phyloP scores from a whole-genome alignment of 2,797 vertebrate species.

The Anableps anableps region DNA sequence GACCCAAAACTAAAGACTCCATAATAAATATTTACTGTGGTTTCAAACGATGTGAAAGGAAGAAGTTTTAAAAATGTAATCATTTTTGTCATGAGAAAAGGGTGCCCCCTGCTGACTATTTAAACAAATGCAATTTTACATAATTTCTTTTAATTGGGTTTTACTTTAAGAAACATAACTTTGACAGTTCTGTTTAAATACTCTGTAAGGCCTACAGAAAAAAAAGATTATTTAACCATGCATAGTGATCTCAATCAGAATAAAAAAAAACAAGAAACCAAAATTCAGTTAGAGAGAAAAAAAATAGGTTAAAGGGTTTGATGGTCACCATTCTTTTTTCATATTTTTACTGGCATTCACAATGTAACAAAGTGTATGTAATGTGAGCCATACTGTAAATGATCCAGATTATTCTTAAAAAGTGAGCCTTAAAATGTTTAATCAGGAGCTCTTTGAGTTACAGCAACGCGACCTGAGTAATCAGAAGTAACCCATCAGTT shows the following conservation, averaged over 20 bases:
- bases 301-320: background rate
- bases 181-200: background rate
- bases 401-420: background rate
- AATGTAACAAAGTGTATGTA: background rate
- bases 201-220: background rate
- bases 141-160: background rate
- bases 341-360: background rate
- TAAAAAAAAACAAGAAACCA: background rate
- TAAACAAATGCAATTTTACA: background rate
- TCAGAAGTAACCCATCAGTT: background rate
- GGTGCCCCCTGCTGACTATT: background rate
- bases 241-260: background rate
- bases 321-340: background rate
- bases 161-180: no score
- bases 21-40: no score
- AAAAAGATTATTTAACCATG: background rate
- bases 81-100: background rate
- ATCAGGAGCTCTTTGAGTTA: constrained; percentile 23
- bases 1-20: background rate
- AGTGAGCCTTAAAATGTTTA: constrained; percentile 1
- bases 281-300: background rate
- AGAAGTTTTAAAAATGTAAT: background rate
- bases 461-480: constrained; percentile 11
- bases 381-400: background rate
- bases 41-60: background rate